Evolutionary conservation across 2,113 vertebrate genomes (phyloP), one percentile per base, ranked within the genome.

Genomic region (Orthonyx spaldingii): DNA sequence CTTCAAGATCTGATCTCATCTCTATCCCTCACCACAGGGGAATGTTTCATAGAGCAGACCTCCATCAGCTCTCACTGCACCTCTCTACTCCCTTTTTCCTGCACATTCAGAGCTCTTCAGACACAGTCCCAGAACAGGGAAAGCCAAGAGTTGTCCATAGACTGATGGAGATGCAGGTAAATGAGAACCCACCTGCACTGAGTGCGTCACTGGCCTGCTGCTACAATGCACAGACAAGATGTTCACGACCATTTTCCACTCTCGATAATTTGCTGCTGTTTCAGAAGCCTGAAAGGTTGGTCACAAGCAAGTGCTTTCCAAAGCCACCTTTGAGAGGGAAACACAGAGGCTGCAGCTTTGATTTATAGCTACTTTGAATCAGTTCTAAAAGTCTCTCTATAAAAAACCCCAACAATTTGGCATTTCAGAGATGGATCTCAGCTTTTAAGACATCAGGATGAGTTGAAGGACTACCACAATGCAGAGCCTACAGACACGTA

Each of bases 1-100:
- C 22, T 50, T n/a, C n/a, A 37, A 18, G 49, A 26, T 16, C 22
- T 28, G 27, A 28, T 32, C 35, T 50, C 14, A 1, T 22, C 23
- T 27, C 66, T 14, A 0, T 1, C 9, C 4, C 13, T 11, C 0
- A 0, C 20, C n/a, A 24, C 52, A 66, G 46, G 16, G 24, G 3
- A 23, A 27, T 15, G 50, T 42, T 83, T 16, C 18, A 33, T 1
- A 42, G 79, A 52, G 49, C 49, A 69, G 37, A 9, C 6, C 41
- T 69, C n/a, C 30, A 68, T 46, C 46, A 57, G 56, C 80, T 61
- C 61, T 61, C 46, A 17, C 55, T 42, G 14, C 3, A 3, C 30
- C 35, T 12, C 39, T 44, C 42, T 42, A 55, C 28, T 50, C 68
- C 42, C 23, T 33, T 39, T 42, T 6, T 14, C 18, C 42, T 14